Base-by-base conservation (phyloP, 2,888 invertebrate species). In the Malacosoma neustria region DNA sequence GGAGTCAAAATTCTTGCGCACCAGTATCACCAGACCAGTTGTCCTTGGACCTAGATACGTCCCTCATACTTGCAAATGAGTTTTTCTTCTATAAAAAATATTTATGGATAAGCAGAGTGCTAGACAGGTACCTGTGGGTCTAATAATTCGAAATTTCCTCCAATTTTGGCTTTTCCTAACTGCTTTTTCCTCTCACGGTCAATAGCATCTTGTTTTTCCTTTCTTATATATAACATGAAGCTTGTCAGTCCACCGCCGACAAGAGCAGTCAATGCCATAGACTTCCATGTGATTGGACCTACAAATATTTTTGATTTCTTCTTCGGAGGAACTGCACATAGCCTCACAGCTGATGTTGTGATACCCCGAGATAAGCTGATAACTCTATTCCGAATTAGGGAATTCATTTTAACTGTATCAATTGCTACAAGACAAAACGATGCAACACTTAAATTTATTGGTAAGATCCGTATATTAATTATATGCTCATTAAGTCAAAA, bases 91-190 rank as follows among this genome's bases (percentile, higher is more conserved):
- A n/a, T n/a, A n/a, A n/a, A n/a, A n/a, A n/a, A n/a, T n/a, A n/a
- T n/a, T n/a, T n/a, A n/a, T n/a, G n/a, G n/a, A n/a, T n/a, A n/a
- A n/a, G n/a, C n/a, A n/a, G n/a, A 39, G 29, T 37, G 9, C 29
- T 34, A 33, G 14, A 39, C 62, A 67, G 36, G 49, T 52, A 82
- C 87, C 72, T 90, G 77, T 2, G 91, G 74, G 73, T 95, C 91
- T 0, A 94, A 74, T 14, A 99, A 75, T 57, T 97, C 95, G 88
- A 98, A 99, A 22, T 88, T 81, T 3, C 99, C 99, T 29, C 99
- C 99, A 45, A 99, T 97, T 34, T 93, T 89, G 2, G 95, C 94
- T 77, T 97, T 97, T 1, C 98, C 98, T 4, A 99, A 75, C 53
- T 92, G 90, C 39, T 92, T 85, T 56, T 92, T 92, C 29, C 96